Percentiles rank a stretch among this genome's conserved stretches.
phyloP scores from a whole-genome alignment of 2,113 vertebrate species.

The Thalassarche chlororhynchos region DNA sequence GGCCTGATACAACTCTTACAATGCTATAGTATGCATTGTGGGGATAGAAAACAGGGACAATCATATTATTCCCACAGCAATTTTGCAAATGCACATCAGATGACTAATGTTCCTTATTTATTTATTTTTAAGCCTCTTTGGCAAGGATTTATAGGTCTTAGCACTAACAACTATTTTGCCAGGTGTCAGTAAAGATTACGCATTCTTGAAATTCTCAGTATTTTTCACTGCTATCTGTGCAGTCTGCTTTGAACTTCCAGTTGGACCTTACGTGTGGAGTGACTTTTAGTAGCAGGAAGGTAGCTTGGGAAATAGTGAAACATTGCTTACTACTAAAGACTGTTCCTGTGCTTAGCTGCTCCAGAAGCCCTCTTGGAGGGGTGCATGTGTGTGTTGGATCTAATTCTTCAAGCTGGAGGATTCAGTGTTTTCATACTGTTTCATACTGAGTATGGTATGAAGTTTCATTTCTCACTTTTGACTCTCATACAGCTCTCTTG shows the following conservation, averaged over 20 bases:
- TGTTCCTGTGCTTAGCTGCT: background rate
- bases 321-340: background rate
- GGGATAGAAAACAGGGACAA: background rate
- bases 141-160: constrained; percentile 31
- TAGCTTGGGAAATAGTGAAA: background rate
- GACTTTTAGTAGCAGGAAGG: background rate
- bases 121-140: constrained; percentile 57
- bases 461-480: background rate
- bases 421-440: background rate
- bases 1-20: background rate
- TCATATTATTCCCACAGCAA: background rate
- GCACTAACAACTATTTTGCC: background rate
- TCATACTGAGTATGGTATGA: background rate
- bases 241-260: background rate
- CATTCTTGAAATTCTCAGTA: constrained; percentile 31
- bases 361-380: background rate
- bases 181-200: constrained; percentile 34
- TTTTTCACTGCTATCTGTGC: background rate
- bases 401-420: background rate
- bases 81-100: constrained; percentile 32
- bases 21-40: background rate
- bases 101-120: constrained; percentile 15
- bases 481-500: background rate
- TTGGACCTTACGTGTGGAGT: background rate
- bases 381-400: background rate